These are phyloP conservation scores for Toxotes chatareus DNA, from an alignment of 2,113 vertebrate genomes.

Conservation along the genomic window DNA sequence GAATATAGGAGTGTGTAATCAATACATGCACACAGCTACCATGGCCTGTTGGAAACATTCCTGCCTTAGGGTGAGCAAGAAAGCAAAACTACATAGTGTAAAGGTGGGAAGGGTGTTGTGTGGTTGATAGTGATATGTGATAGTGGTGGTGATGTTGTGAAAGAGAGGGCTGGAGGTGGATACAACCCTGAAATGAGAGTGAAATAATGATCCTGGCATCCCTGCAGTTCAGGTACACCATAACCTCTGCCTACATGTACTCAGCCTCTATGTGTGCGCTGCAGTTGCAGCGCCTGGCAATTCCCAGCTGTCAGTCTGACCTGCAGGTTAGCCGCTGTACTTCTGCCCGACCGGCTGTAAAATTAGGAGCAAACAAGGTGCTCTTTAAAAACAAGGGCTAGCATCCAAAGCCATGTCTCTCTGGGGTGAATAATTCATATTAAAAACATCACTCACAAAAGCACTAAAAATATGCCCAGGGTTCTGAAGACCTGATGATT, in stretches of 20 bases:
- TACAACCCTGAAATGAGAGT: constrained; percentile 71
- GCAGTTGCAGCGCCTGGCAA: constrained; percentile 62
- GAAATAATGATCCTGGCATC: constrained; percentile 78
- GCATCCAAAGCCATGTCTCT: constrained; percentile 70
- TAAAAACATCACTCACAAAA: constrained; percentile 79
- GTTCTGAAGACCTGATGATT: constrained; percentile 69
- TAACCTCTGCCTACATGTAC: constrained; percentile 71
- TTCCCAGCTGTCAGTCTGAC: constrained; percentile 81
- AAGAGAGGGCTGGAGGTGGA: constrained; percentile 62
- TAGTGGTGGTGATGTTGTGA: constrained; percentile 51
- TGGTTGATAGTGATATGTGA: constrained; percentile 64
- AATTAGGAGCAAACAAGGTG: constrained; percentile 82
- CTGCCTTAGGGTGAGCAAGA: constrained; percentile 70
- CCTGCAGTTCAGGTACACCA: constrained; percentile 72
- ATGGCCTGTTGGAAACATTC: constrained; percentile 64
- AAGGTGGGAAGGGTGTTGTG: constrained; percentile 57
- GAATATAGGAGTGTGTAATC: constrained; percentile 70
- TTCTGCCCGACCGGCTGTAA: constrained; percentile 83
- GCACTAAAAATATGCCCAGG: constrained; percentile 75
- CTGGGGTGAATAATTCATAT: constrained; percentile 84
- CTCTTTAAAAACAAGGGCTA: constrained; percentile 77
- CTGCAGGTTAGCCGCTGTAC: constrained; percentile 77
- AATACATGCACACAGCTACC: constrained; percentile 65
- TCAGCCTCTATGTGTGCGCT: constrained; percentile 54
- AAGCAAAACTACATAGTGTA: constrained; percentile 50